Evolutionary conservation across 1,140 invertebrate genomes (phyloP).

Genomic region (Pseudomyrmex dendroicus): DNA sequence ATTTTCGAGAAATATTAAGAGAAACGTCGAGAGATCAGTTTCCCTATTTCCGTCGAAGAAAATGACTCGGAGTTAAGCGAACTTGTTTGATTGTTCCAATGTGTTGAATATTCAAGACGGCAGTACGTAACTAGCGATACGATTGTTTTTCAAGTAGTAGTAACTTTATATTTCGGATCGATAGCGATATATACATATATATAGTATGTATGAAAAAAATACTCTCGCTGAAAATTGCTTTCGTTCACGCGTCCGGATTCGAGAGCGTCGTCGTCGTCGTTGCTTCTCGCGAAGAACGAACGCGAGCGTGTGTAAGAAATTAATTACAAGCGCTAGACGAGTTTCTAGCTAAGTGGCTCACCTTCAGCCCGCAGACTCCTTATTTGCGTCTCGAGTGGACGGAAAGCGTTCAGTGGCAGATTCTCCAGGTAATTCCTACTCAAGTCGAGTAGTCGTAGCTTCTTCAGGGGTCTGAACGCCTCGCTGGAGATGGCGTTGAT

Average conservation of each 20-base stretch:
- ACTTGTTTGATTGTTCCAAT: slow-evolving; percentile 71
- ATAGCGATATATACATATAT: slow-evolving; percentile 54
- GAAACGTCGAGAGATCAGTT: slow-evolving; percentile 22
- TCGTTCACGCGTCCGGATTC: neutral
- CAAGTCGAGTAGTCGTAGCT: slow-evolving; percentile 92
- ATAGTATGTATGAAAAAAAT: slow-evolving; percentile 55
- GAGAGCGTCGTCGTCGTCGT: no score
- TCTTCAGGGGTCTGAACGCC: slow-evolving; percentile 92
- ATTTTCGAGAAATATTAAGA: slow-evolving; percentile 30
- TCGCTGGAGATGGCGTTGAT: slow-evolving; percentile 92
- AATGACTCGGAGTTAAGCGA: slow-evolving; percentile 47
- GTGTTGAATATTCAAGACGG: slow-evolving; percentile 69
- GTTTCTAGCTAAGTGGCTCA: slow-evolving; percentile 80
- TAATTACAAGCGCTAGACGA: slow-evolving; percentile 33
- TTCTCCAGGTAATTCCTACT: slow-evolving; percentile 94
- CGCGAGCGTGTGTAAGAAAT: neutral
- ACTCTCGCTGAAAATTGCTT: neutral
- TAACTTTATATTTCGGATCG: slow-evolving; percentile 70
- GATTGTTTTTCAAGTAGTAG: slow-evolving; percentile 66
- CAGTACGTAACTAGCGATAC: slow-evolving; percentile 68
- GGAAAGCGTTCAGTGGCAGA: slow-evolving; percentile 91
- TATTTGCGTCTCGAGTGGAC: slow-evolving; percentile 92
- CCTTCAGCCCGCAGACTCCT: slow-evolving; percentile 91
- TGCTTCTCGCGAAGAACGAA: neutral
- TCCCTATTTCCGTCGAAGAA: slow-evolving; percentile 34